phyloP scores from a whole-genome alignment of 2,797 vertebrate species.

The Paratrypauchen microcephalus region DNA sequence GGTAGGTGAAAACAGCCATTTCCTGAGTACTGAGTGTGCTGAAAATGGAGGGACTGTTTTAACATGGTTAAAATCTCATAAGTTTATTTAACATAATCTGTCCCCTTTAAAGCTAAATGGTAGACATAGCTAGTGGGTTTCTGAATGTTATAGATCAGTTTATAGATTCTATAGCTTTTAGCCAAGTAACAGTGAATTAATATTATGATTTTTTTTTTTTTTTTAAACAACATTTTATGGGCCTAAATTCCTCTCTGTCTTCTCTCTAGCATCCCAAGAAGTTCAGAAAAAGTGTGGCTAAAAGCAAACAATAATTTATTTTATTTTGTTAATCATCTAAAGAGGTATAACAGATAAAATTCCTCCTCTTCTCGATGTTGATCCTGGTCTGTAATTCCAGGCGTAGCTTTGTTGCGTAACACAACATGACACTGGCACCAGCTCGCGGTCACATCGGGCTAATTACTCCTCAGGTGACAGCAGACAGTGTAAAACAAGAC shows the following conservation, averaged over 20 bases:
- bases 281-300: not conserved
- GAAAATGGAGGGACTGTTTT: too few species aligned
- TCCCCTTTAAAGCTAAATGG: too few species aligned
- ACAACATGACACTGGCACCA: slow-evolving; percentile 39
- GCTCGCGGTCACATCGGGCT: slow-evolving; percentile 41
- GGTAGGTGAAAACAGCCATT: too few species aligned
- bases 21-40: too few species aligned
- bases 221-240: not conserved
- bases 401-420: slow-evolving; percentile 16
- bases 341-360: not conserved
- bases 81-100: too few species aligned
- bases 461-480: slow-evolving; percentile 61
- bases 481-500: slow-evolving; percentile 33
- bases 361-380: not conserved
- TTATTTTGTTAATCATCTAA: not conserved
- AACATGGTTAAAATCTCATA: too few species aligned
- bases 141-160: too few species aligned
- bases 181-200: not conserved
- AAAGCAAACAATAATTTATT: not conserved
- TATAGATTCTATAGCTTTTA: not conserved
- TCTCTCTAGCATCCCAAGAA: not conserved
- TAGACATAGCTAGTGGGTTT: too few species aligned
- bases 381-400: slow-evolving; percentile 7
- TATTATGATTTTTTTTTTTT: not conserved
- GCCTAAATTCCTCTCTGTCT: not conserved